A percentile compares a stretch with the other conserved stretches of the same genome.
Conservation (phyloP, 2,888 invertebrate species). For the Protonemura montana region DNA sequence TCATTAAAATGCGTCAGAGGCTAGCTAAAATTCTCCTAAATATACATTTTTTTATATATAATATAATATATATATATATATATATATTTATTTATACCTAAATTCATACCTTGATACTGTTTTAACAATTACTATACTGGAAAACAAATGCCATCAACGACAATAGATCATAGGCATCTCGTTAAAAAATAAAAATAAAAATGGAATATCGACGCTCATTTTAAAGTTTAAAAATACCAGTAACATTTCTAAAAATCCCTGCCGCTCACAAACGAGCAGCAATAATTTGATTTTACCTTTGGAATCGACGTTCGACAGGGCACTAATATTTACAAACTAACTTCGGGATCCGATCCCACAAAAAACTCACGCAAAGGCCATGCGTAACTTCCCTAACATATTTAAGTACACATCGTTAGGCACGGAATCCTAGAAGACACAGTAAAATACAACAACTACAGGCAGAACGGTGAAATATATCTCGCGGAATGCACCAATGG, state of each 20-base stretch:
- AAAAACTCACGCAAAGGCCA: neutral
- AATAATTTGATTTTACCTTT: slow-evolving; percentile 5
- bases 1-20: neutral
- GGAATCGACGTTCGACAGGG: neutral
- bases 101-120: neutral
- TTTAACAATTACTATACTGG: neutral
- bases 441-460: neutral
- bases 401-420: neutral
- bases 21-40: neutral
- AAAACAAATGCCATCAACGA: neutral
- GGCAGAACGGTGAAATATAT: neutral
- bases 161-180: neutral
- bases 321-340: neutral
- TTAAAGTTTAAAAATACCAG: too few relatives aligned
- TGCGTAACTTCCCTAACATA: neutral
- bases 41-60: neutral
- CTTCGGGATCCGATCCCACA: neutral
- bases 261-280: neutral
- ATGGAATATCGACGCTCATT: neutral
- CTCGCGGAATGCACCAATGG: neutral
- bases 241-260: neutral
- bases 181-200: slow-evolving; percentile 2
- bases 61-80: neutral
- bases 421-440: neutral
- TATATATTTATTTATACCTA: too few relatives aligned